Conservation (phyloP, 2,888 invertebrate genomes). For the Copidosoma aretas region DNA sequence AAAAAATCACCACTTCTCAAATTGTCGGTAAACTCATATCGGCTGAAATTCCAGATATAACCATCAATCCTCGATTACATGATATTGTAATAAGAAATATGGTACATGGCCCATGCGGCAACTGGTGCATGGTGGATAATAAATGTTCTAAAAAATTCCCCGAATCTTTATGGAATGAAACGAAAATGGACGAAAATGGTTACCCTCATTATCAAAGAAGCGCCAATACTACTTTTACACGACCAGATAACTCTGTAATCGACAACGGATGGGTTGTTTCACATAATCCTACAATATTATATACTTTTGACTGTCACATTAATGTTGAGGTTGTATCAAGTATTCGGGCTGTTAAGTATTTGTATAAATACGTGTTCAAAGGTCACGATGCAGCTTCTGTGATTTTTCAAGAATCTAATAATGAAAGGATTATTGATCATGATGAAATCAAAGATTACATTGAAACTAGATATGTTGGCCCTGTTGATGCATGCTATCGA, state of each 20-base stretch:
- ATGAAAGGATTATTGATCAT: conserved; percentile 26
- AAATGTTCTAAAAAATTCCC: conserved; percentile 50
- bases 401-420: conserved; percentile 27
- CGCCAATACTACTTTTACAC: conserved; percentile 29
- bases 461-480: conserved; percentile 42
- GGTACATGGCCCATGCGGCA: conserved; percentile 57
- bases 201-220: conserved; percentile 41
- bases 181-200: conserved; percentile 47
- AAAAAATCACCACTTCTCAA: conserved; percentile 39
- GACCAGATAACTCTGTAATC: conserved; percentile 3
- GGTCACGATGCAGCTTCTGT: conserved; percentile 45
- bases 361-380: conserved; percentile 48
- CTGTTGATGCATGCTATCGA: conserved; percentile 44
- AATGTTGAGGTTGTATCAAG: conserved; percentile 50
- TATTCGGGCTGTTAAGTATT: conserved; percentile 32
- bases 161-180: conserved; percentile 45
- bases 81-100: conserved; percentile 53
- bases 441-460: conserved; percentile 43
- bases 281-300: conserved; percentile 27
- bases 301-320: conserved; percentile 48
- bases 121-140: conserved; percentile 41
- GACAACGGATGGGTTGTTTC: conserved; percentile 53
- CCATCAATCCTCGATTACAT: conserved; percentile 35
- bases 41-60: conserved; percentile 38
- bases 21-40: conserved; percentile 22